Base-by-base conservation (phyloP, 2,113 vertebrate genomes). In the Bubalus kerabau region DNA sequence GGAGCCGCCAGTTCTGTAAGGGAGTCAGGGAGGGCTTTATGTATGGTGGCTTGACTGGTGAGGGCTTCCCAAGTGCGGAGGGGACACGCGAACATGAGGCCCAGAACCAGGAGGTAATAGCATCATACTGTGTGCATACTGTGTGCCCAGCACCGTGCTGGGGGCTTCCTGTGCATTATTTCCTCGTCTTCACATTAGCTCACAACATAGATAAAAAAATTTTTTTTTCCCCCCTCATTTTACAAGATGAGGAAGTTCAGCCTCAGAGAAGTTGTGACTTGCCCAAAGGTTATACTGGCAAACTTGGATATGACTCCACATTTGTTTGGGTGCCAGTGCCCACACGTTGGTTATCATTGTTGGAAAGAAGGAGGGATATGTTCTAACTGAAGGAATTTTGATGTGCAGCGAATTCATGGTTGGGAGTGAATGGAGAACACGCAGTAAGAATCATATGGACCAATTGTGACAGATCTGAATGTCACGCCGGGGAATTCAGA, bases 231-330 rank as follows among this genome's bases (percentile, higher is more conserved):
- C 40, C 40, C 9, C 36, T 94, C 13, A 4, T 62, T 98, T 97
- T 96, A 96, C 4, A 90, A 90, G 67, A 95, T 67, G 90, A 97
- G 87, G 94, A 97, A 96, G 43, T 95, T 86, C 46, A 95, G 24
- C 60, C 71, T 97, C n/a, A 87, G 12, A 91, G 87, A 97, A 94
- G 84, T 74, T 93, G 30, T 80, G 74, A 95, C 64, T 97, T 97
- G 80, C 87, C 92, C 64, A 92, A 32, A 94, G 74, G 74, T 87
- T 59, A 19, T 76, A 2, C 46, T 92, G 74, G 57, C 90, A 98
- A 56, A 67, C 17, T 85, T 90, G 52, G 57, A 59, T 95, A 71
- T 96, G 67, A 91, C 14, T 60, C 16, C 56, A 40, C 5, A 52
- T 84, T 52, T 93, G 46, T 87, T 89, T 89, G 87, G 43, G 50